phyloP scores from a whole-genome alignment of 1,140 invertebrate species.

The Caenorhabditis briggsae region DNA sequence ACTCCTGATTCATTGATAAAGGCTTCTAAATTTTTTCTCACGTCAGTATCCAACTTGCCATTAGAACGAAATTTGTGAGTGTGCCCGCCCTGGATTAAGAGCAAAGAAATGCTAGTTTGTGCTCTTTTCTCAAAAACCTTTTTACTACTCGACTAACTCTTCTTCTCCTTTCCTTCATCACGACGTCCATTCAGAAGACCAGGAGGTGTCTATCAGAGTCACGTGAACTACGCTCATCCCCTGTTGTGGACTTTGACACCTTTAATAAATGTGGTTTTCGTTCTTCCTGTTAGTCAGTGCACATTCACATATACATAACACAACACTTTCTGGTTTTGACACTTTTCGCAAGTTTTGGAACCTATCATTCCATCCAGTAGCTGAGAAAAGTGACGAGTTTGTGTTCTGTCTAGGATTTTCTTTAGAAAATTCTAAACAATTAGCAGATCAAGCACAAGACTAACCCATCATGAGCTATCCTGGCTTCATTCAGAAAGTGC shows the following conservation, averaged over 20 bases:
- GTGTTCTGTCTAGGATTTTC: constrained; percentile 1
- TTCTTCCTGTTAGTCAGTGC: constrained; percentile 14
- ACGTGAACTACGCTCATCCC: constrained; percentile 11
- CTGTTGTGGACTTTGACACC: constrained; percentile 43
- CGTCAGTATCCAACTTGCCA: constrained; percentile 23
- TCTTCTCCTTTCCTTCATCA: not conserved
- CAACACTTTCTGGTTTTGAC: constrained; percentile 25
- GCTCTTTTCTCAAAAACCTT: constrained; percentile 32
- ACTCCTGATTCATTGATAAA: not conserved
- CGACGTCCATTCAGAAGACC: constrained; percentile 27
- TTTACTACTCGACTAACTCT: constrained; percentile 22
- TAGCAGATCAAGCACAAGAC: constrained; percentile 34
- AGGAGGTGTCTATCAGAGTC: constrained; percentile 30
- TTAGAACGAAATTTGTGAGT: not conserved
- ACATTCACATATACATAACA: not conserved
- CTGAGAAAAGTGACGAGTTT: not conserved
- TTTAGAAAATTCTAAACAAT: not conserved
- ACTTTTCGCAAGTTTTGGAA: constrained; percentile 33
- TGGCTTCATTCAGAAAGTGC: constrained; percentile 39
- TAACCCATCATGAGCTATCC: constrained; percentile 1
- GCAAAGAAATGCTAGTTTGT: not conserved
- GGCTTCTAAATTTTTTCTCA: constrained; percentile 16
- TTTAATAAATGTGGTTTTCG: constrained; percentile 36
- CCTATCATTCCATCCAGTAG: not conserved
- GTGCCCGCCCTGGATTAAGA: not conserved